Base-by-base conservation (phyloP, 2,888 invertebrate genomes). In the Pterostichus madidus region DNA sequence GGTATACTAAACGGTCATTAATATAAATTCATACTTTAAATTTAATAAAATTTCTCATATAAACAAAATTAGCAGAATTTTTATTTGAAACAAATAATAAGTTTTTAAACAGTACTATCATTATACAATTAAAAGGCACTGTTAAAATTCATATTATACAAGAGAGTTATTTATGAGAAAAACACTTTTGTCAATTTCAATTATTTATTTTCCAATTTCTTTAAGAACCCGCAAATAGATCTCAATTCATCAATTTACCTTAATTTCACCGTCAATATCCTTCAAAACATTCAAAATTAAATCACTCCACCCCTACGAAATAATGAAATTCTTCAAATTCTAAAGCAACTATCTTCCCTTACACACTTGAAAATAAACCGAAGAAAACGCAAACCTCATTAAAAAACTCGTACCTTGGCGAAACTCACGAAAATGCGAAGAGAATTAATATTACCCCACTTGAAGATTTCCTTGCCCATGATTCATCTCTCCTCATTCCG, bases 231-330 rank as follows among this genome's bases (percentile, higher is more conserved):
- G 31, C 64, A 64, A 32, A 64, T 32, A 64, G 35, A 64, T 8
- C 11, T 31, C 31, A 59, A 64, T 64, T 13, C 64, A 64, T 64
- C 64, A 64, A 64, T 64, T 64, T 64, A 64, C 64, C 35, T 64
- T 64, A 64, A 64, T 64, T 64, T 35, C 64, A 31, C 35, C 64
- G 64, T 64, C 64, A 64, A 64, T 32, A 64, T 64, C 24, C 64
- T 64, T 35, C 59, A 59, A 8, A 59, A 59, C 59, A 59, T 59
- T 59, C 59, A 59, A 59, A 59, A 59, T 59, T 59, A 59, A 59
- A 59, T 59, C 59, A 59, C 59, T 59, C 59, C 59, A 59, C 10
- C 59, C 31, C 2, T 59, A 59, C 10, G 59, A 59, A 59, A 31
- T 59, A 59, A 59, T 59, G 59, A 59, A 59, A 59, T 59, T 59